Evolutionary conservation across 2,797 vertebrate species (phyloP), one percentile per base, ranked within the genome.

Genomic region (Catamblyrhynchus diadema): DNA sequence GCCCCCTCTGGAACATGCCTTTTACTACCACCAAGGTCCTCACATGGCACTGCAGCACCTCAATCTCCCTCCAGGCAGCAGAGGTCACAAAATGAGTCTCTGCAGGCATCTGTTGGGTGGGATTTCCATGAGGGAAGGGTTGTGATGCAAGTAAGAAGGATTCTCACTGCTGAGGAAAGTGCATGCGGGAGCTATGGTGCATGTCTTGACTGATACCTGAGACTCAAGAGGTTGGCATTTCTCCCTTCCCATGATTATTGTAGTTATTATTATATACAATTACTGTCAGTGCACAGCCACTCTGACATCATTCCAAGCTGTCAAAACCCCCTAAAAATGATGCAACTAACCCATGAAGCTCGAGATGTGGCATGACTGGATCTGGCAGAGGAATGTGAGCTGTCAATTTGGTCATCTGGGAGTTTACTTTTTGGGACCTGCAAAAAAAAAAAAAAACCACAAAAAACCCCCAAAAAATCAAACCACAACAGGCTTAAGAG

Each of bases 331-430:
- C 51, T 30, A 28, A 59, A 90, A 70, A 66, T 9, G 6, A 81
- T 47, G 41, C 51, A 90, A 92, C 95, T 94, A 48, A 97, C 97
- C 94, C 2, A 4, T 41, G 75, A 93, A 73, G 30, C 75, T 92
- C 0, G 70, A 82, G 81, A 94, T 39, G 71, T 54, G 62, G 56
- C 80, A 20, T 0, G 65, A 74, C 71, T 92, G 54, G 95, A 95
- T 56, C 44, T 89, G 12, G 62, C 41, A 62, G 94, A 89, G 13
- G 95, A 90, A 33, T 57, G 93, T 1, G n/a, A 72, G n/a, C 69
- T 83, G 25, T 42, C 79, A 16, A 17, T 41, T 47, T 2, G 33
- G 12, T 82, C 59, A 32, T 18, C 65, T 45, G 74, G 7, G 16
- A 24, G 8, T 69, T 83, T 86, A 5, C 2, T 41, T 91, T 95